phyloP scores from a whole-genome alignment of 53 echinoderm and acorn worm genomes.

The Stichopus horrens region DNA sequence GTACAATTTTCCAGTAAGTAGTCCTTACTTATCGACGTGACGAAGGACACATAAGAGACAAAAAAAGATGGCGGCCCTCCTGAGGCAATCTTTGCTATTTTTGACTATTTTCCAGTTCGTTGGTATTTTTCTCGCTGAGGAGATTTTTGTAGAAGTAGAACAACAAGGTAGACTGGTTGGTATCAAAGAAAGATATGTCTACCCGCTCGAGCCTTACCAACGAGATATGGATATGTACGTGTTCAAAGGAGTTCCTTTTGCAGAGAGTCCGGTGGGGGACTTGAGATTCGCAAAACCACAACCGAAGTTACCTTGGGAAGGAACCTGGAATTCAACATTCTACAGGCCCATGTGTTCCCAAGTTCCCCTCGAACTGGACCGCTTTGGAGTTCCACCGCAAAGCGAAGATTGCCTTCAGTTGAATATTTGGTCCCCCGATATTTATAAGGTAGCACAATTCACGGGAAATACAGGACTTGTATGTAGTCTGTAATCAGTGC shows the following conservation, averaged over 20 bases:
- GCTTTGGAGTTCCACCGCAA: constrained; percentile 33
- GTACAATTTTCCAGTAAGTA: too few relatives aligned
- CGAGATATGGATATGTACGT: constrained; percentile 31
- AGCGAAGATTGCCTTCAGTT: constrained; percentile 44
- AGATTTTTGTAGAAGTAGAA: constrained; percentile 15
- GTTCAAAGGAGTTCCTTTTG: constrained; percentile 44
- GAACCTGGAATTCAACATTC: constrained; percentile 24
- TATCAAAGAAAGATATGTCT: constrained; percentile 29
- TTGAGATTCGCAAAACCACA: constrained; percentile 37
- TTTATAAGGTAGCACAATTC: neutral
- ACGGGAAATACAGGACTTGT: too few relatives aligned
- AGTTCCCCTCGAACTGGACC: constrained; percentile 7
- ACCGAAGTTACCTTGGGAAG: constrained; percentile 9
- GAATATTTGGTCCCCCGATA: constrained; percentile 38
- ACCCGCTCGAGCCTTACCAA: constrained; percentile 15
- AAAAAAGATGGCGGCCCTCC: neutral
- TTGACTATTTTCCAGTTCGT: neutral
- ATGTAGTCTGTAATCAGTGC: too few relatives aligned
- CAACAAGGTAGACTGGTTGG: constrained; percentile 20
- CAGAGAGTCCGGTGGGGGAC: constrained; percentile 27
- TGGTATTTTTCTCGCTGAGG: neutral
- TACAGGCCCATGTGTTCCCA: constrained; percentile 31
- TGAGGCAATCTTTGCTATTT: neutral
- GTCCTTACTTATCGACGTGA: too few relatives aligned
- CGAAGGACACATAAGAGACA: neutral